These are phyloP conservation scores for Trachelipus rathkii DNA, from an alignment of 1,140 invertebrate species.

Conservation along the genomic window DNA sequence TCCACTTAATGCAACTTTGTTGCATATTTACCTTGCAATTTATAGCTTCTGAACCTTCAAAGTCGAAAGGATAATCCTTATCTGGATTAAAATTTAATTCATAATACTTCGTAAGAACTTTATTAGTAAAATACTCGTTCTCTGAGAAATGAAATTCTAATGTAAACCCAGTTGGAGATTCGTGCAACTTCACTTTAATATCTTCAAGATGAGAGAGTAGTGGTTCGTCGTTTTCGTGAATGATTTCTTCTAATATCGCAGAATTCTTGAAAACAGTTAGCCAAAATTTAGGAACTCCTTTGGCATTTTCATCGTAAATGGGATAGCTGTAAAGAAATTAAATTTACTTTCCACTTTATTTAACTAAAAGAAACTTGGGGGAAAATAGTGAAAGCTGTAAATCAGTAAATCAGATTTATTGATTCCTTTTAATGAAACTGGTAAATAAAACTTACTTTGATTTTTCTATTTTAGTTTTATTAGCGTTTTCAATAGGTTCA, in stretches of 20 bases:
- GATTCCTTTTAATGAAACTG: too few species aligned
- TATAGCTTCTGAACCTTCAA: conserved; percentile 95
- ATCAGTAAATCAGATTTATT: too few species aligned
- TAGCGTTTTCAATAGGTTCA: conserved; percentile 63
- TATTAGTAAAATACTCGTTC: conserved; percentile 96
- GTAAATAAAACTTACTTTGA: neutral
- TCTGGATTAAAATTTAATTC: conserved; percentile 87
- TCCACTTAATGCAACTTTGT: too few species aligned
- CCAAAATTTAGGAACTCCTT: conserved; percentile 96
- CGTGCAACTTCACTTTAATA: conserved; percentile 73
- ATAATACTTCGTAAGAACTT: conserved; percentile 90
- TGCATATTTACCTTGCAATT: conserved; percentile 81
- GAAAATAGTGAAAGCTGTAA: too few species aligned
- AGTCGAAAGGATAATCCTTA: conserved; percentile 85
- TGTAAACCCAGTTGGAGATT: conserved; percentile 71
- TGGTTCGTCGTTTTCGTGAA: conserved; percentile 82
- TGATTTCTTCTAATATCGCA: conserved; percentile 81
- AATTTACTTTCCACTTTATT: neutral
- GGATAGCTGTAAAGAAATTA: conserved; percentile 37
- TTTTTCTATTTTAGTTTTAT: conserved; percentile 47
- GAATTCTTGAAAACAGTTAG: conserved; percentile 93
- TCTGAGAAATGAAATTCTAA: conserved; percentile 90
- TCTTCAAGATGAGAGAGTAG: conserved; percentile 88
- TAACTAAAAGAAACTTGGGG: too few species aligned
- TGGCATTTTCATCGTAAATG: conserved; percentile 56